These are phyloP conservation scores for Ophion obscuratus DNA, from an alignment of 2,888 invertebrate species.

Conservation along the genomic window DNA sequence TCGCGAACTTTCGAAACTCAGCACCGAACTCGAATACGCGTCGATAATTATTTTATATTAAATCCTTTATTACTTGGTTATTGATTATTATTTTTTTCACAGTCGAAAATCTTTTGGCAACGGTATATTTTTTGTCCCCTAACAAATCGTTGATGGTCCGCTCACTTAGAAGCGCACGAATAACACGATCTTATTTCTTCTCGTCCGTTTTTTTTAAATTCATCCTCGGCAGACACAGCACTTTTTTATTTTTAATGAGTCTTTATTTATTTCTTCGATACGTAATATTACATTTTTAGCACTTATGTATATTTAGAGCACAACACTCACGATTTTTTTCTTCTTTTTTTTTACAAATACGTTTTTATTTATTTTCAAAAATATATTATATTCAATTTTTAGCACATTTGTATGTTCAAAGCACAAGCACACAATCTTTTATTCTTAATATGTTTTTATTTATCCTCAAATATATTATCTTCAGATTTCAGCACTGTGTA, in stretches of 20 bases:
- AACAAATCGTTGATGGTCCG: background rate
- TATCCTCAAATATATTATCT: no score
- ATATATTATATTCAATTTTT: no score
- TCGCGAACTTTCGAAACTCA: background rate
- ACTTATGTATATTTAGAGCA: background rate
- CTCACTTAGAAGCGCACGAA: background rate
- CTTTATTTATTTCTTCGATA: background rate
- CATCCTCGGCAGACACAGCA: no score
- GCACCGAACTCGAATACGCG: background rate
- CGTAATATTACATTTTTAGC: background rate
- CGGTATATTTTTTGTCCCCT: background rate
- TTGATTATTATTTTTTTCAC: background rate
- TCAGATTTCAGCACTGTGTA: no score
- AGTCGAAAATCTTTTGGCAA: background rate
- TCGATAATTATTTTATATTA: background rate
- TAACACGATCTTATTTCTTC: no score
- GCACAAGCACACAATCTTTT: no score
- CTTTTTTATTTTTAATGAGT: background rate
- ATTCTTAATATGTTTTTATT: no score
- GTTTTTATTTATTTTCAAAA: no score
- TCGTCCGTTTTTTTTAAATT: no score
- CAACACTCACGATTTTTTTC: no score
- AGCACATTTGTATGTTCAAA: no score
- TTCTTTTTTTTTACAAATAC: no score
- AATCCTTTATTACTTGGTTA: background rate